These are phyloP conservation scores for Gymnopithys bicolor DNA, from an alignment of 2,797 vertebrate species.

Conservation along the genomic window DNA sequence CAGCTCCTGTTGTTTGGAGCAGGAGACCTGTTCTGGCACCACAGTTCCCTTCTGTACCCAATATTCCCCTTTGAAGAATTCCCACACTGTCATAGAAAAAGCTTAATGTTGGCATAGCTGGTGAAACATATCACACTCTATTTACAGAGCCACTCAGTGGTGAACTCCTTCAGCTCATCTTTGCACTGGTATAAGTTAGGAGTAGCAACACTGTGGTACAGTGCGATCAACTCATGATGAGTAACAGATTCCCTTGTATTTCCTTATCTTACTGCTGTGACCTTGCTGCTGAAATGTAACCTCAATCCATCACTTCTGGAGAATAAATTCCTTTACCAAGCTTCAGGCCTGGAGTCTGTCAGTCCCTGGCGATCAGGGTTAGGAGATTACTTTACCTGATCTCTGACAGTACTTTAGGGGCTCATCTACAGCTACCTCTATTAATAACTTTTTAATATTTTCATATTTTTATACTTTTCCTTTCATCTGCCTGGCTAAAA, in stretches of 20 bases:
- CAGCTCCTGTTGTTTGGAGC: not conserved
- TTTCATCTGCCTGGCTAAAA: not conserved
- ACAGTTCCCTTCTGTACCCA: not conserved
- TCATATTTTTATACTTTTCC: not conserved
- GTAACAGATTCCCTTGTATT: not conserved
- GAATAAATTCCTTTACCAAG: conserved; percentile 6
- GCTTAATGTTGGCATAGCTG: not conserved
- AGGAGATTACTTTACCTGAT: conserved; percentile 2
- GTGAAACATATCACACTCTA: not conserved
- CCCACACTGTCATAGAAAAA: not conserved
- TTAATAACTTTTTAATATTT: not conserved
- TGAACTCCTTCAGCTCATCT: not conserved
- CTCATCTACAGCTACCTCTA: not conserved
- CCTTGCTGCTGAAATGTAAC: conserved; percentile 28
- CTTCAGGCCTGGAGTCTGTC: not conserved
- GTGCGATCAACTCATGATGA: not conserved
- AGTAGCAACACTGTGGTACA: not conserved
- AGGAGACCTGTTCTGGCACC: not conserved
- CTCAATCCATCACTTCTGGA: conserved; percentile 11
- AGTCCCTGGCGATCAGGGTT: not conserved
- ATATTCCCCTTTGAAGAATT: not conserved
- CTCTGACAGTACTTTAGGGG: not conserved
- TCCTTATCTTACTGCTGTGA: conserved; percentile 40
- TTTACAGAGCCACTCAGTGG: not conserved
- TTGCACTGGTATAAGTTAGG: not conserved